Percentiles rank a stretch among this genome's conserved stretches.
phyloP scores from a whole-genome alignment of 2,797 vertebrate genomes.

The Champsocephalus gunnari region DNA sequence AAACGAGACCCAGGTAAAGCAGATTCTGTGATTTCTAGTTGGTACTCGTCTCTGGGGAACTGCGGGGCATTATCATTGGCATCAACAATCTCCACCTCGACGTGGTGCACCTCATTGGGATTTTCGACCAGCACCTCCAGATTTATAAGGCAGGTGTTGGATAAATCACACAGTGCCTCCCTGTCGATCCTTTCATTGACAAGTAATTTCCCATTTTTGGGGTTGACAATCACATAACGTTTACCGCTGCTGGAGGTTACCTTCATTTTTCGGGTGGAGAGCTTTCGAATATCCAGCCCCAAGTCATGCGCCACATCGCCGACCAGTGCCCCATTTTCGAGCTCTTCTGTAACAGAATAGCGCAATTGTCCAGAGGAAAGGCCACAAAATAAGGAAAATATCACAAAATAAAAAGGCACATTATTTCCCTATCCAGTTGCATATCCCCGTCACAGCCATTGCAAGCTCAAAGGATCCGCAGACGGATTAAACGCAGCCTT shows the following conservation, averaged over 20 bases:
- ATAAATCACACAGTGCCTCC: conserved; percentile 90
- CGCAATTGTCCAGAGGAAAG: conserved; percentile 89
- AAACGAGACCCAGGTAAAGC: conserved; percentile 92
- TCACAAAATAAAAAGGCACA: conserved; percentile 85
- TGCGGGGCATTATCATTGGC: conserved; percentile 94
- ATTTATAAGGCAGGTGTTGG: conserved; percentile 88
- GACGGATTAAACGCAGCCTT: conserved; percentile 86
- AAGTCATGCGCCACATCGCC: conserved; percentile 92
- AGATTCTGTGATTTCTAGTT: conserved; percentile 93
- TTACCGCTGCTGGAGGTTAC: conserved; percentile 90
- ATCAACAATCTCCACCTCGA: conserved; percentile 94
- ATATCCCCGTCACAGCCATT: conserved; percentile 86
- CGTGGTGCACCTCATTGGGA: conserved; percentile 91
- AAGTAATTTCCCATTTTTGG: conserved; percentile 90
- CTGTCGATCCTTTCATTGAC: conserved; percentile 94
- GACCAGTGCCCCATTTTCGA: conserved; percentile 91
- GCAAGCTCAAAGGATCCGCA: conserved; percentile 85
- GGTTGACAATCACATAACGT: conserved; percentile 92
- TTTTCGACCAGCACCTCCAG: conserved; percentile 92
- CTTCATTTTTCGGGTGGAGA: conserved; percentile 89
- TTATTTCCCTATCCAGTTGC: conserved; percentile 81
- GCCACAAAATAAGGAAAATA: conserved; percentile 85
- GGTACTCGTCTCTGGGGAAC: conserved; percentile 93
- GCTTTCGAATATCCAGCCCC: conserved; percentile 90
- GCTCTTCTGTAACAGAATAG: conserved; percentile 93